Conservation (phyloP, 2,888 invertebrate species). For the Merodon equestris region DNA sequence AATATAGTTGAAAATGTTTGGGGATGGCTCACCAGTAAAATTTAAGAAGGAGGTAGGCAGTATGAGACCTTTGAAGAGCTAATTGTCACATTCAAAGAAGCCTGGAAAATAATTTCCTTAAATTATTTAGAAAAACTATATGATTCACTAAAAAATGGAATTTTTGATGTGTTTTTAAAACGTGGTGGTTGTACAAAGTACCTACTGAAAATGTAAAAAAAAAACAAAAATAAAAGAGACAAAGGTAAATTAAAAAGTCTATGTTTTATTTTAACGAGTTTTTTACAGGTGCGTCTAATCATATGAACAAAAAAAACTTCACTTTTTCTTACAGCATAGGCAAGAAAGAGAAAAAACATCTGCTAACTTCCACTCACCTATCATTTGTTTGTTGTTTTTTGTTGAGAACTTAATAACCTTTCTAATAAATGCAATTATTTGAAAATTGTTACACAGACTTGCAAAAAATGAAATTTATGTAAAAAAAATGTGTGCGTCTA, state of each 20-base stretch:
- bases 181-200: too few species aligned
- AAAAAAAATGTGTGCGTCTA: background rate
- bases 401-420: background rate
- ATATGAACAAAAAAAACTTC: too few species aligned
- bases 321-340: too few species aligned
- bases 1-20: constrained; percentile 35
- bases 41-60: constrained; percentile 51
- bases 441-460: background rate
- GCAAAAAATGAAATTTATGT: background rate
- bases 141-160: constrained; percentile 2
- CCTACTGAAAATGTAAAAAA: too few species aligned
- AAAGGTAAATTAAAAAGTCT: too few species aligned
- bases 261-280: too few species aligned
- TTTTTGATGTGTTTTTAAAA: too few species aligned
- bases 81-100: constrained; percentile 32
- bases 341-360: too few species aligned
- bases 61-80: constrained; percentile 42
- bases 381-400: background rate
- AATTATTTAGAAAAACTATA: constrained; percentile 2
- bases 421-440: background rate
- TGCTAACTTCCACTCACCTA: background rate
- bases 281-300: too few species aligned
- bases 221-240: too few species aligned
- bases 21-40: constrained; percentile 14
- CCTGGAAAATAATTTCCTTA: constrained; percentile 8